phyloP scores from a whole-genome alignment of 2,113 vertebrate genomes.

The Erpornis zantholeuca region DNA sequence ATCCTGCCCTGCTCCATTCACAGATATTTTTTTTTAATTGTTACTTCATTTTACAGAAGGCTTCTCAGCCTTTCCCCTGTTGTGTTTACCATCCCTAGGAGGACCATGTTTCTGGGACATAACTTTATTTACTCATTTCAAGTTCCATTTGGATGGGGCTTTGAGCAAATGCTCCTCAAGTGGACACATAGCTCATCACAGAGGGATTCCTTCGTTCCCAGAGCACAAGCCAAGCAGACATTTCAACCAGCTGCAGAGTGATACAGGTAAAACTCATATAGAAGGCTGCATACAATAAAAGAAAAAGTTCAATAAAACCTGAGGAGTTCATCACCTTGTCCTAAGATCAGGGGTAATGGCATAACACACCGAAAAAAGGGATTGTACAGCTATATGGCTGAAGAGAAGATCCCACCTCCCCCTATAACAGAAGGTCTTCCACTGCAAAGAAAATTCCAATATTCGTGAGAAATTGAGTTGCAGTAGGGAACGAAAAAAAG shows the following conservation, averaged over 20 bases:
- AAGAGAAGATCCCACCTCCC: neutral
- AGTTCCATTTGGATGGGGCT: neutral
- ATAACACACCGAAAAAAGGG: neutral
- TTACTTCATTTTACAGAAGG: neutral
- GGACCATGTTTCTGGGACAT: neutral
- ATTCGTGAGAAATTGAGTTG: neutral
- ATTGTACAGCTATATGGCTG: neutral
- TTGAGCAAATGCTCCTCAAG: neutral
- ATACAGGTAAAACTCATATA: fast-evolving
- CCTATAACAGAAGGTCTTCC: neutral
- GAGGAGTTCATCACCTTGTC: fast-evolving
- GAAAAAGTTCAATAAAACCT: neutral
- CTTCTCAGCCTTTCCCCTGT: neutral
- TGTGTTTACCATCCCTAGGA: neutral
- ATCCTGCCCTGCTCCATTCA: neutral
- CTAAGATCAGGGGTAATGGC: neutral
- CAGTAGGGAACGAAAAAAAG: too few species aligned
- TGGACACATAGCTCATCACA: fast-evolving
- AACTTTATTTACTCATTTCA: neutral
- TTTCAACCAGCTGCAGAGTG: neutral
- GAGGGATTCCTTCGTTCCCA: neutral
- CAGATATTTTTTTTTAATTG: neutral
- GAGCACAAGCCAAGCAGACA: neutral
- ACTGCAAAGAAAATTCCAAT: neutral
- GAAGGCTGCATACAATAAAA: neutral